phyloP scores from a whole-genome alignment of 2,113 vertebrate species.

The Spilogale gracilis region DNA sequence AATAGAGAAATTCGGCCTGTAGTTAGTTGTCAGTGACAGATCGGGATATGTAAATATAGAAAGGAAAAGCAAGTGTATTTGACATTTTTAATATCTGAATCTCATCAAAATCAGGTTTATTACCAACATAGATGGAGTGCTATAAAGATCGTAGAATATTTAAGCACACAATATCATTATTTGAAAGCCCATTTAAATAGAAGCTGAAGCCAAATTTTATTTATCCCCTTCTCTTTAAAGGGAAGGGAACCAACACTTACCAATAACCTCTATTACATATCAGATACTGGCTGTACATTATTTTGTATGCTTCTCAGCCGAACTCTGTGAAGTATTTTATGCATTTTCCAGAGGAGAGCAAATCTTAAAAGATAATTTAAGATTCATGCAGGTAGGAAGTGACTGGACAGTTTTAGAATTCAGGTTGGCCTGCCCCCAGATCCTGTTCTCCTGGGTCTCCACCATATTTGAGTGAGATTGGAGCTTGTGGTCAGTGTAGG shows the following conservation, averaged over 20 bases:
- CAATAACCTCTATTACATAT: background rate
- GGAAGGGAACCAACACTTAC: background rate
- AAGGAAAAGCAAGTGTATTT: background rate
- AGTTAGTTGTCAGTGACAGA: background rate
- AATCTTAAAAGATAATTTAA: background rate
- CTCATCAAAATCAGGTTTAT: constrained; percentile 21
- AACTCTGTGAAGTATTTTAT: background rate
- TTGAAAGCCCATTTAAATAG: constrained; percentile 44
- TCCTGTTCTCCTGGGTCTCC: background rate
- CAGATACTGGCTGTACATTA: background rate
- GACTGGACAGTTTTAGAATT: background rate
- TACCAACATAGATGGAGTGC: background rate
- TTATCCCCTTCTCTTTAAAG: background rate
- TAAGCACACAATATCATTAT: constrained; percentile 16
- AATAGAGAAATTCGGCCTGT: background rate
- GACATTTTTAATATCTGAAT: background rate
- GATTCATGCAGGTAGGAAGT: background rate
- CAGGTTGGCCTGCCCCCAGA: background rate
- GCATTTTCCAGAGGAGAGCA: background rate
- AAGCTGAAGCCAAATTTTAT: constrained; percentile 47
- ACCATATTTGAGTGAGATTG: background rate
- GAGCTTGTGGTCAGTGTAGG: background rate
- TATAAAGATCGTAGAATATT: background rate
- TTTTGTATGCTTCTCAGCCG: background rate
- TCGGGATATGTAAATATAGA: background rate